Evolutionary conservation across 92 coral and sea anemone species (phyloP).

Genomic region (Parazoanthus darwini): DNA sequence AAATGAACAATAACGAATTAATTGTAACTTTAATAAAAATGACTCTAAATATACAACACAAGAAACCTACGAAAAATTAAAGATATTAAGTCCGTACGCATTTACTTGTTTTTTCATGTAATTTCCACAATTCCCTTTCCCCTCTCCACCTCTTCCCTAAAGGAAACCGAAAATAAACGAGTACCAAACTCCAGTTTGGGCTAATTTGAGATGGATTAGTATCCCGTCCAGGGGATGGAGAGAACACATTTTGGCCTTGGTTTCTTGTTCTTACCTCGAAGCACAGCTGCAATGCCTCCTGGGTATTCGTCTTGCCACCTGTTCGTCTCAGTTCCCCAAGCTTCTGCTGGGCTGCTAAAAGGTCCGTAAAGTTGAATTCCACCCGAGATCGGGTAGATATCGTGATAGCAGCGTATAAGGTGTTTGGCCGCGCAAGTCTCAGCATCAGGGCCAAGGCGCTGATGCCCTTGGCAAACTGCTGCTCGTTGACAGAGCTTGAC

Average conservation of each 20-base stretch:
- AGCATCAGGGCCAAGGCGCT: conserved; percentile 61
- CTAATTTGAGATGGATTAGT: too few relatives aligned
- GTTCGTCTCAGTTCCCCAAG: conserved; percentile 58
- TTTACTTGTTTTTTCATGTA: too few relatives aligned
- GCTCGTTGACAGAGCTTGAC: conserved; percentile 72
- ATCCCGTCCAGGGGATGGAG: too few relatives aligned
- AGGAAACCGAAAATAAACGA: too few relatives aligned
- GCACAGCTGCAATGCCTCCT: conserved; percentile 71
- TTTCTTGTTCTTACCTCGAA: conserved; percentile 32
- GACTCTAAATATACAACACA: too few relatives aligned
- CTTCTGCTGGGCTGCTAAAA: conserved; percentile 47
- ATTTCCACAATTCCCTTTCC: too few relatives aligned
- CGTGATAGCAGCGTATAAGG: conserved; percentile 67
- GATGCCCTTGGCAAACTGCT: conserved; percentile 64
- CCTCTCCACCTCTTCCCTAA: too few relatives aligned
- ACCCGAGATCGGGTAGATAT: conserved; percentile 65
- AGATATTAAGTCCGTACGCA: too few relatives aligned
- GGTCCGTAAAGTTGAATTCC: conserved; percentile 56
- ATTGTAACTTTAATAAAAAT: too few relatives aligned
- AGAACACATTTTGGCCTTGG: neutral
- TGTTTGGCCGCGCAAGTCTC: conserved; percentile 49
- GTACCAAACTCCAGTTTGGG: too few relatives aligned
- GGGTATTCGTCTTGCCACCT: conserved; percentile 87
- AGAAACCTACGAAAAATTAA: too few relatives aligned
- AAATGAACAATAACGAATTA: too few relatives aligned